Evolutionary conservation across 2,797 vertebrate genomes (phyloP), one percentile per base, ranked within the genome.

Genomic region (Gymnothorax reevesii): DNA sequence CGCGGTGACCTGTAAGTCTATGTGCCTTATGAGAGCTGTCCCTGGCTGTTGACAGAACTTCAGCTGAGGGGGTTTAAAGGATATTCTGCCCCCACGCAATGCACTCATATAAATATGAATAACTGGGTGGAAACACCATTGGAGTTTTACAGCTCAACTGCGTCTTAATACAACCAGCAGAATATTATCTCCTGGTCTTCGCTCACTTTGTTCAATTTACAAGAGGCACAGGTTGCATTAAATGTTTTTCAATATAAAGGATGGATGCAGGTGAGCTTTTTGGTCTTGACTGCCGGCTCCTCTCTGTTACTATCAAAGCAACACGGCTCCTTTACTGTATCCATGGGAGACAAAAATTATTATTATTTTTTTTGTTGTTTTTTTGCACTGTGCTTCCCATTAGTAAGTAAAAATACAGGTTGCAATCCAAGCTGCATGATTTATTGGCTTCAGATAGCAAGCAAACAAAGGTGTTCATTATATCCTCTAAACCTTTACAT

Each of bases 31-130:
- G 75, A n/a, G 0, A 20, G 88, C 83, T 84, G 84, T 6, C 13
- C 52, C 84, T 27, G 80, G 54, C 83, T 89, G 88, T 90, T 87
- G 71, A 88, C 89, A 86, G 77, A 82, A 88, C 93, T 91, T 90
- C 27, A 90, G 73, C 88, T 88, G 85, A 91, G 86, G 84, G 80
- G 88, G 92, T 92, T 94, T 91, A 92, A 92, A 87, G 64, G 88
- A 89, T 93, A 90, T 92, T 92, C 89, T 89, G 22, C 91, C 88
- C n/a, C 87, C 89, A 88, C 89, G 88, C 92, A 90, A 90, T 89
- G 82, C n/a, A 84, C 90, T 89, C 52, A 85, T 89, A 92, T 94
- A 89, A 93, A 90, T 91, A 91, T 93, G 93, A 89, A 93, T 91
- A 89, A 89, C 88, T 88, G 86, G 60, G 90, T 49, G 87, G 77